These are phyloP conservation scores for Daphoenositta chrysoptera DNA, from an alignment of 2,113 vertebrate species.

Conservation along the genomic window DNA sequence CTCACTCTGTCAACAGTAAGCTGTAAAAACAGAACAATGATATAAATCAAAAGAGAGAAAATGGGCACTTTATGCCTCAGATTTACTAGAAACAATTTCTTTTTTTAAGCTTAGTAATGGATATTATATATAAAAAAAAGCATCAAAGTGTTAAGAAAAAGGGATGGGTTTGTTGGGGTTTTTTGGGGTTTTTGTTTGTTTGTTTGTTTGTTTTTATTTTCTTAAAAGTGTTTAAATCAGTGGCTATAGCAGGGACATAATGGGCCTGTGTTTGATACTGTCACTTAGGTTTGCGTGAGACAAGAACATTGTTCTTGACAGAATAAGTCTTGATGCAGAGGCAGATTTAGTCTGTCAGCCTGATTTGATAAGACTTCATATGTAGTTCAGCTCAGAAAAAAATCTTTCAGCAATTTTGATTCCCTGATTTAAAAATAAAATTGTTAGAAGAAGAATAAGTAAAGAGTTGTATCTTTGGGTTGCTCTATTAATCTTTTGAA, in stretches of 20 bases:
- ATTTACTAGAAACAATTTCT: conserved; percentile 63
- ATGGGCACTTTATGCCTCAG: conserved; percentile 48
- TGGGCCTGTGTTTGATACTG: conserved; percentile 11
- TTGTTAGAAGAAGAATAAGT: background rate
- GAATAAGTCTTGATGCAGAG: conserved; percentile 58
- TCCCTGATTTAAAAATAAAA: conserved; percentile 46
- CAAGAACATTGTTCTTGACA: conserved; percentile 57
- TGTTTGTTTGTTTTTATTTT: background rate
- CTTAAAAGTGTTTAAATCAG: conserved; percentile 3
- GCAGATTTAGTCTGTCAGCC: conserved; percentile 58
- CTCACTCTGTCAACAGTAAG: conserved; percentile 82
- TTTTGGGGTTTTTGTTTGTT: background rate
- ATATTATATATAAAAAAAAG: conserved; percentile 63
- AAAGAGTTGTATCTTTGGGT: background rate
- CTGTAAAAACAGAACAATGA: conserved; percentile 82
- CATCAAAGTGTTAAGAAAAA: conserved; percentile 61
- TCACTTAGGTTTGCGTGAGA: conserved; percentile 4
- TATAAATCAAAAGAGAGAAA: conserved; percentile 71
- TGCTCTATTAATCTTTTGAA: background rate
- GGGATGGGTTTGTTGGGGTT: background rate
- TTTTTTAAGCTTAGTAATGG: conserved; percentile 45
- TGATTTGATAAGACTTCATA: conserved; percentile 54
- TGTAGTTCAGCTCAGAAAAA: conserved; percentile 1
- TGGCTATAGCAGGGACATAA: conserved; percentile 13
- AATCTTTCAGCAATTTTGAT: background rate